Evolutionary conservation across 2,888 invertebrate genomes (phyloP).

Genomic region (Campoletis raptor): DNA sequence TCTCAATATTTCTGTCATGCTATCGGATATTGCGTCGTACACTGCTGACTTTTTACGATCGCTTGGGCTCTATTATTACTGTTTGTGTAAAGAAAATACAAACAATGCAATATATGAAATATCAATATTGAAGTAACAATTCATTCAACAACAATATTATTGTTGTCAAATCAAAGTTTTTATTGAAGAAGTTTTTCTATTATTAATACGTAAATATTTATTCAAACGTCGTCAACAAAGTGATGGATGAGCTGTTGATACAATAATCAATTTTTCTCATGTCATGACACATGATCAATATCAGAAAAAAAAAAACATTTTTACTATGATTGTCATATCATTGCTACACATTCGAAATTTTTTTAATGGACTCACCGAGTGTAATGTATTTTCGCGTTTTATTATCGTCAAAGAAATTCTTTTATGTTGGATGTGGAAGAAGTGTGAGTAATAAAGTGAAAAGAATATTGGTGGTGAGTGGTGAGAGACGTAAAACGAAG

Average conservation of each 20-base stretch:
- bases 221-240: neutral
- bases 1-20: neutral
- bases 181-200: neutral
- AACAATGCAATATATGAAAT: neutral
- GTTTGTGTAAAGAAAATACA: neutral
- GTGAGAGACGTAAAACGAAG: slow-evolving; percentile 21
- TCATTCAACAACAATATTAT: neutral
- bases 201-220: neutral
- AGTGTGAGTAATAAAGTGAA: slow-evolving; percentile 10
- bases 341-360: neutral
- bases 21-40: neutral
- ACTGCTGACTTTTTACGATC: too few relatives aligned
- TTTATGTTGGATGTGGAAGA: neutral
- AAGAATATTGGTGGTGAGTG: slow-evolving; percentile 21
- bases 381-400: neutral
- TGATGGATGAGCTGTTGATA: neutral
- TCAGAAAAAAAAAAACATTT: neutral
- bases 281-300: neutral
- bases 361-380: neutral
- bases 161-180: neutral
- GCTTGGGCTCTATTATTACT: neutral
- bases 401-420: neutral
- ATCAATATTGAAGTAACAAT: neutral
- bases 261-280: neutral
- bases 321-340: too few relatives aligned